phyloP scores from a whole-genome alignment of 2,888 invertebrate genomes.

The Drosophila mettleri region DNA sequence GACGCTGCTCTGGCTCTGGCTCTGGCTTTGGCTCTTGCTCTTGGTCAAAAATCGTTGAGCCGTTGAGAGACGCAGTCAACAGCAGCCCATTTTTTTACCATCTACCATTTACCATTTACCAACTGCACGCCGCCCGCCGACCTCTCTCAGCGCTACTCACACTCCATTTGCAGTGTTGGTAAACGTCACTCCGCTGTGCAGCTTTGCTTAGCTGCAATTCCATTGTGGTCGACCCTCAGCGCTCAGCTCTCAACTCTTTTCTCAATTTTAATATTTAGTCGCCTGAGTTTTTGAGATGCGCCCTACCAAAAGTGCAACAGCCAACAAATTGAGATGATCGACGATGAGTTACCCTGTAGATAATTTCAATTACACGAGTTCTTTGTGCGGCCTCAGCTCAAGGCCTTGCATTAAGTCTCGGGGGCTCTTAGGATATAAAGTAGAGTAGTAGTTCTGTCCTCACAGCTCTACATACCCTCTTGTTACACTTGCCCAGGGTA shows the following conservation, averaged over 20 bases:
- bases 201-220: slow-evolving; percentile 57
- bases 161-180: slow-evolving; percentile 54
- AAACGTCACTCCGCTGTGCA: slow-evolving; percentile 60
- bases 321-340: background rate
- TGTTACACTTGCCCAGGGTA: slow-evolving; percentile 6
- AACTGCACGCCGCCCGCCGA: background rate
- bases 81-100: slow-evolving; percentile 40
- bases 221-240: slow-evolving; percentile 23
- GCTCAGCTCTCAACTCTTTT: slow-evolving; percentile 1
- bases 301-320: slow-evolving; percentile 30
- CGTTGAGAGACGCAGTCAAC: slow-evolving; percentile 66
- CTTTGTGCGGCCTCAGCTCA: background rate
- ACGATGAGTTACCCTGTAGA: slow-evolving; percentile 7
- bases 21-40: slow-evolving; percentile 44
- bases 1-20: slow-evolving; percentile 44
- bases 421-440: background rate
- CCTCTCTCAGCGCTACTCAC: background rate
- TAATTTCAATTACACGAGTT: background rate
- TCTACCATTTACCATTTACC: slow-evolving; percentile 13
- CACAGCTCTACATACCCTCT: background rate
- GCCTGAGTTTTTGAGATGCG: slow-evolving; percentile 32
- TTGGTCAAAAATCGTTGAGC: slow-evolving; percentile 82
- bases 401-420: background rate
- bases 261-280: background rate
- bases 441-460: background rate